Conservation (phyloP, 2,113 vertebrate genomes). For the Nothocercus julius region DNA sequence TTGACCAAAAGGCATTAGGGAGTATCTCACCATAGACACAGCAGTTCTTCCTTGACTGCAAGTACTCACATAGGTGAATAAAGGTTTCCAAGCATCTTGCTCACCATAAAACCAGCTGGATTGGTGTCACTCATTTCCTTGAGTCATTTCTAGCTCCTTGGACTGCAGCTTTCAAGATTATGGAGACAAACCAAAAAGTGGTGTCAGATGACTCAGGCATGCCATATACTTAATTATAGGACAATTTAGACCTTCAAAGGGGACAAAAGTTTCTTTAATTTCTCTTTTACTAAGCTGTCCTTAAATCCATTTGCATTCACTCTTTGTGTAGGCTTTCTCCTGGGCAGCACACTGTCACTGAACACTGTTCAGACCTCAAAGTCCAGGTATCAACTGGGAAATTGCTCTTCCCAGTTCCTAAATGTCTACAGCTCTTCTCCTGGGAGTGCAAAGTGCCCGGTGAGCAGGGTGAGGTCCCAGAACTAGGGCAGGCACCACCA, state of each 20-base stretch:
- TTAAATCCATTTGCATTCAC: neutral
- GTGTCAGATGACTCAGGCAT: neutral
- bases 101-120: neutral
- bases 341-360: neutral
- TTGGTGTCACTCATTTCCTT: neutral
- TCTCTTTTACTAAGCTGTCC: neutral
- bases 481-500: neutral
- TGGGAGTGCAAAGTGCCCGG: neutral
- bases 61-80: neutral
- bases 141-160: neutral
- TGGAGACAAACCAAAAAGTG: neutral
- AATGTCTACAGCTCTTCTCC: neutral
- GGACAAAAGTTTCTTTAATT: neutral
- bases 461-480: neutral
- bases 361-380: neutral
- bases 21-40: neutral
- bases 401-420: neutral
- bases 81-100: neutral
- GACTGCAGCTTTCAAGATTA: neutral
- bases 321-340: neutral
- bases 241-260: neutral
- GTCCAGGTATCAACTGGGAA: neutral
- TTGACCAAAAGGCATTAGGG: neutral
- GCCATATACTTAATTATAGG: neutral
- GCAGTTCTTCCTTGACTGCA: neutral